Percentiles rank a stretch among this genome's conserved stretches.
phyloP scores from a whole-genome alignment of 2,888 invertebrate species.

The Scaptomyza parva region DNA sequence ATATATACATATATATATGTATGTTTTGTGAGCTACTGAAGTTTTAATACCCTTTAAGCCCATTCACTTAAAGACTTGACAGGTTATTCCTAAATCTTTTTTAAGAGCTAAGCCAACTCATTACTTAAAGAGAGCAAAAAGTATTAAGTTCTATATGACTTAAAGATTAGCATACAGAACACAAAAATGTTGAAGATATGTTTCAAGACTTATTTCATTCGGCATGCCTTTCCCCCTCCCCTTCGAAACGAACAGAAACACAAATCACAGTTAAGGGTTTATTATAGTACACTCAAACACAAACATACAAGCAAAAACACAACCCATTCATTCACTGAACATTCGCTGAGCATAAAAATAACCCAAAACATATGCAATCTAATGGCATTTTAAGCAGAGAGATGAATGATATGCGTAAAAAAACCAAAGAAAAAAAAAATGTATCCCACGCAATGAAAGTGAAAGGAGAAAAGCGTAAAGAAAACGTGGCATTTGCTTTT shows the following conservation, averaged over 20 bases:
- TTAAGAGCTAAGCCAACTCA: not conserved
- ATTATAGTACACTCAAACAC: not conserved
- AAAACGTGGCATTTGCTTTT: constrained; percentile 58
- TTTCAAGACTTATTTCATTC: not conserved
- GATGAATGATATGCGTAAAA: constrained; percentile 60
- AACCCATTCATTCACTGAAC: constrained; percentile 17
- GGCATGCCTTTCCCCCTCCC: not conserved
- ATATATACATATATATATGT: too few species aligned
- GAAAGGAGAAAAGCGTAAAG: constrained; percentile 1
- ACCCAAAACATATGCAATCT: constrained; percentile 62
- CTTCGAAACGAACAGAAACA: not conserved
- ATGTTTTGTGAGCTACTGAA: not conserved
- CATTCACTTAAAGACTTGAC: too few species aligned
- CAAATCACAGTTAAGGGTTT: constrained; percentile 35
- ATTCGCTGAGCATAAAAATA: constrained; percentile 40
- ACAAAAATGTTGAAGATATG: not conserved
- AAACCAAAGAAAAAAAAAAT: not conserved
- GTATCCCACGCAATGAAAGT: not conserved
- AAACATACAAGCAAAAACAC: not conserved
- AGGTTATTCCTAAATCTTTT: too few species aligned
- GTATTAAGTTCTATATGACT: not conserved
- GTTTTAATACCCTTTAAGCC: not conserved
- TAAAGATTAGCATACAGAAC: not conserved
- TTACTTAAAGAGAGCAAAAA: not conserved
- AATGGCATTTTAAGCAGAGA: constrained; percentile 68